A percentile compares a stretch with the other conserved stretches of the same genome.
Conservation (phyloP, 1,140 invertebrate genomes). For the Bombus sibiricus region DNA sequence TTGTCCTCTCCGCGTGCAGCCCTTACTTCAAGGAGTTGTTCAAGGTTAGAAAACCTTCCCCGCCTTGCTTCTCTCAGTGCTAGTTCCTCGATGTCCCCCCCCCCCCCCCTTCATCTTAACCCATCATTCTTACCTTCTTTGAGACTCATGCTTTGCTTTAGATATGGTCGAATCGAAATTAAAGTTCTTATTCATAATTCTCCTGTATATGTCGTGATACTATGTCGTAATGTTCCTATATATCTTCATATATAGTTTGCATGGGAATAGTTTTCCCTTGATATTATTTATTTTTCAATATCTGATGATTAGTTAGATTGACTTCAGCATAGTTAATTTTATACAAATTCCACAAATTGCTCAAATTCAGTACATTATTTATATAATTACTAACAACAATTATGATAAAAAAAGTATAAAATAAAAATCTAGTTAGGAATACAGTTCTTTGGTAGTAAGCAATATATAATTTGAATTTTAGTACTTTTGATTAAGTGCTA, state of each 20-base stretch:
- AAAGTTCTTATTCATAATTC: slow-evolving; percentile 6
- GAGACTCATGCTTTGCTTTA: slow-evolving; percentile 39
- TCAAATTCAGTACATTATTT: background rate
- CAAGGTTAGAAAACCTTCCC: slow-evolving; percentile 85
- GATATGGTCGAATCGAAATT: slow-evolving; percentile 8
- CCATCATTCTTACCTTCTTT: slow-evolving; percentile 26
- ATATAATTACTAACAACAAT: background rate
- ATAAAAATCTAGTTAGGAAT: background rate
- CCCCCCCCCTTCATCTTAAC: background rate
- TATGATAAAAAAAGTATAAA: background rate
- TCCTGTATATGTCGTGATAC: slow-evolving; percentile 6
- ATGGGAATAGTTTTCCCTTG: background rate
- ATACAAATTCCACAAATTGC: background rate
- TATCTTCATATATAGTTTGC: slow-evolving; percentile 7
- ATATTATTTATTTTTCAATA: slow-evolving; percentile 17
- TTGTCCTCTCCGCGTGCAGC: slow-evolving; percentile 91
- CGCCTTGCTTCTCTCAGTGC: slow-evolving; percentile 55
- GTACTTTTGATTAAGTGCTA: background rate
- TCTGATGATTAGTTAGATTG: background rate
- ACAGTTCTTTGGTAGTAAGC: background rate
- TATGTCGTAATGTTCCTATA: slow-evolving; percentile 16
- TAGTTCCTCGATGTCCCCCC: slow-evolving; percentile 43
- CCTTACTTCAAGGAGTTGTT: slow-evolving; percentile 92
- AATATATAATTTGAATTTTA: background rate
- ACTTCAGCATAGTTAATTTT: background rate